Conservation (phyloP, 2,113 vertebrate species). For the Uria aalge region DNA sequence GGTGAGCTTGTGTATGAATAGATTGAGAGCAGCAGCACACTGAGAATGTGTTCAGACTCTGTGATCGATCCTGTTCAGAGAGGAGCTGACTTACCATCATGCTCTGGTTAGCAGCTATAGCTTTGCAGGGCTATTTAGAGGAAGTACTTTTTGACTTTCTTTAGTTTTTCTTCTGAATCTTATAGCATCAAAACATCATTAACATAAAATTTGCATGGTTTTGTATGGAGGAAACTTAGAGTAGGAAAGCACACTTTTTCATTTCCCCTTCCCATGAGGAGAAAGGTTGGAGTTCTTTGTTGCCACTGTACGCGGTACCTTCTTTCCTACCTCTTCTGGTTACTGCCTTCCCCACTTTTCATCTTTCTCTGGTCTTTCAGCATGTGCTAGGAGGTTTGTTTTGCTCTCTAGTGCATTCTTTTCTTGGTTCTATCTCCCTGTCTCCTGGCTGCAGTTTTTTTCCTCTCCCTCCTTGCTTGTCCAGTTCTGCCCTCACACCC, state of each 20-base stretch:
- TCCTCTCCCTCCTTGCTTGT: not conserved
- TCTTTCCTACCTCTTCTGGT: not conserved
- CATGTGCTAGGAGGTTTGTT: not conserved
- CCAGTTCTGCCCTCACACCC: not conserved
- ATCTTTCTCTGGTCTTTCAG: not conserved
- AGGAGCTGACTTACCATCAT: not conserved
- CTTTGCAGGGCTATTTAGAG: not conserved
- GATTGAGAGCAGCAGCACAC: not conserved
- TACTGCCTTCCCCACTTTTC: not conserved
- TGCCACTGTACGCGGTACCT: accelerated
- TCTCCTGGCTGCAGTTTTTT: not conserved
- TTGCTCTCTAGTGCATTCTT: not conserved
- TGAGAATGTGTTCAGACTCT: not conserved
- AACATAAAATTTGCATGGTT: not conserved
- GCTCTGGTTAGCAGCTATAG: not conserved
- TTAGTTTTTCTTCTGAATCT: not conserved
- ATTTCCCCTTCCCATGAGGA: not conserved
- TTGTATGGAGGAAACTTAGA: not conserved
- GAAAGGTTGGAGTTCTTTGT: not conserved
- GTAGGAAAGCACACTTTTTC: not conserved
- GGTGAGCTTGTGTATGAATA: not conserved
- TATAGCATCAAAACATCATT: not conserved
- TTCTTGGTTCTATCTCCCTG: not conserved
- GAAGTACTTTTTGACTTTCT: not conserved
- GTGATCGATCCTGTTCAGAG: not conserved